phyloP scores from a whole-genome alignment of 2,113 vertebrate genomes.

The Nesoenas mayeri region DNA sequence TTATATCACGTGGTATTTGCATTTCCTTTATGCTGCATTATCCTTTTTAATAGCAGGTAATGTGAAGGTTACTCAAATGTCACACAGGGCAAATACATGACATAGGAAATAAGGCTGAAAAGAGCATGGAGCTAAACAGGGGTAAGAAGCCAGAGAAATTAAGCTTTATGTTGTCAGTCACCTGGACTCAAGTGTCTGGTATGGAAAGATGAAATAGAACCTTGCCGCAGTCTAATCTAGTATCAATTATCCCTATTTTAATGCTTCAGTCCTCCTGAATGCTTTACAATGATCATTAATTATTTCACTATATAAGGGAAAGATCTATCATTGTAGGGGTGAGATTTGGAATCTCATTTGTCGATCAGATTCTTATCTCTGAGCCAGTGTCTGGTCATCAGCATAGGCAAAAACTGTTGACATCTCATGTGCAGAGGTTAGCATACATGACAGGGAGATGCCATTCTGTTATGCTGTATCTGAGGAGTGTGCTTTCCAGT shows the following conservation, averaged over 20 bases:
- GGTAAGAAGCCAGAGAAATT: neutral
- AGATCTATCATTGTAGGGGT: neutral
- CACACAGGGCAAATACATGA: neutral
- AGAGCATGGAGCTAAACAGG: neutral
- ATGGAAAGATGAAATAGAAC: neutral
- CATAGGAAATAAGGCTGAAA: neutral
- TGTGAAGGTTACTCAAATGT: neutral
- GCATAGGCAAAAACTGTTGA: neutral
- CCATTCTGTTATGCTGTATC: neutral
- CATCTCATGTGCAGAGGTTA: neutral
- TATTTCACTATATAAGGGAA: neutral
- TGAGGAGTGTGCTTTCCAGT: neutral
- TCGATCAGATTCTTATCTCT: neutral
- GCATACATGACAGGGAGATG: rapidly evolving
- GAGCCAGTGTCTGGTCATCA: neutral
- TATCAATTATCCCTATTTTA: neutral
- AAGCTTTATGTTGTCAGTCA: neutral
- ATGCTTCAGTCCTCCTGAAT: neutral
- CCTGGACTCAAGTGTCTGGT: neutral
- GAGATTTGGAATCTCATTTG: neutral
- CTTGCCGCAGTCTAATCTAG: neutral
- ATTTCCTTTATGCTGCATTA: neutral
- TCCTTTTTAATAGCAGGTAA: neutral
- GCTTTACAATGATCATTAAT: neutral
- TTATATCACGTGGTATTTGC: neutral